These are phyloP conservation scores for Sinopyrophorus schimmeli DNA, from an alignment of 2,888 invertebrate genomes.

Conservation along the genomic window DNA sequence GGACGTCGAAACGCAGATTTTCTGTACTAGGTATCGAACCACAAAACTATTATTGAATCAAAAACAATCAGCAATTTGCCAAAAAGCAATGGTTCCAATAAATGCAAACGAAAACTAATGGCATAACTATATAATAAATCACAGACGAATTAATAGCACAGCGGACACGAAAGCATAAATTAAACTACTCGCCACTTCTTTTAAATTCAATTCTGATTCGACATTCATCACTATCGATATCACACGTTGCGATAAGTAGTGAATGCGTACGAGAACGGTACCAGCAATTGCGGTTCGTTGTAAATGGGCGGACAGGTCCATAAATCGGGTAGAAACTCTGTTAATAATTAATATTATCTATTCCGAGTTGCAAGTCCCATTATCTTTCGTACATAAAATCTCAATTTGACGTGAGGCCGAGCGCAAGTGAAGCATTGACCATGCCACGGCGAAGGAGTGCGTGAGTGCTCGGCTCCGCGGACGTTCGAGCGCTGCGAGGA, in stretches of 20 bases:
- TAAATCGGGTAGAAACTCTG: constrained; percentile 17
- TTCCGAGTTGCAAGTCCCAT: constrained; percentile 18
- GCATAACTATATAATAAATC: constrained; percentile 14
- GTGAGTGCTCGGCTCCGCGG: constrained; percentile 11
- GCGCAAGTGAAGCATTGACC: constrained; percentile 4
- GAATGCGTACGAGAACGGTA: constrained; percentile 1
- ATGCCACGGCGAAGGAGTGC: constrained; percentile 12
- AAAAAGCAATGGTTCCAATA: no score
- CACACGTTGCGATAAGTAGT: constrained; percentile 6
- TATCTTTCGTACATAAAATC: constrained; percentile 29
- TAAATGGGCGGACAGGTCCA: constrained; percentile 22
- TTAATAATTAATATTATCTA: constrained; percentile 31
- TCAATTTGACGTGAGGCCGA: constrained; percentile 28
- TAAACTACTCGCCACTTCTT: constrained; percentile 19
- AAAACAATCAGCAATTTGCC: no score
- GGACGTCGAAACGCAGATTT: no score
- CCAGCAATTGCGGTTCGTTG: background rate
- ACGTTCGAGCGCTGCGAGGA: constrained; percentile 22
- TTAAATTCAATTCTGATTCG: constrained; percentile 22
- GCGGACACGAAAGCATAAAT: constrained; percentile 13
- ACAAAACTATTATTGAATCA: no score
- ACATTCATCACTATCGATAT: constrained; percentile 15
- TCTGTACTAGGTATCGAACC: no score
- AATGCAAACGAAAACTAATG: background rate
- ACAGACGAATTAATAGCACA: constrained; percentile 17